Evolutionary conservation across 1,140 invertebrate species (phyloP).

Genomic region (Brachionus rotundiformis): DNA sequence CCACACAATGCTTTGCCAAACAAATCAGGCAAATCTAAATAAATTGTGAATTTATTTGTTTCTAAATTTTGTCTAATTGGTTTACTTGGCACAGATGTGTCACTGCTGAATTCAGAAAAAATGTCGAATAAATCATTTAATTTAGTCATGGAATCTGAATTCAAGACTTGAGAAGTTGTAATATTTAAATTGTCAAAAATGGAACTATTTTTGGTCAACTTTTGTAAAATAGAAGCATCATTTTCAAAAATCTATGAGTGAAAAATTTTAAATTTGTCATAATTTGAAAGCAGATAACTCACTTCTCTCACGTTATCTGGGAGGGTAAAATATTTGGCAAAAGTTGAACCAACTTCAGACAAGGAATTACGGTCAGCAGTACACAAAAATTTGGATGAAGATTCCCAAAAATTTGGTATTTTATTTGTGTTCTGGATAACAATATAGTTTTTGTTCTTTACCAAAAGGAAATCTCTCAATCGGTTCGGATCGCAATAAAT

Average conservation of each 20-base stretch:
- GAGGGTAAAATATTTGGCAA: constrained; percentile 38
- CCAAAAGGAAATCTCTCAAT: constrained; percentile 4
- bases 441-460: constrained; percentile 23
- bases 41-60: neutral
- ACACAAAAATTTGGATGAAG: constrained; percentile 47
- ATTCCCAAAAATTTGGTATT: constrained; percentile 34
- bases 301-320: constrained; percentile 31
- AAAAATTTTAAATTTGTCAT: neutral
- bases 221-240: constrained; percentile 37
- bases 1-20: constrained; percentile 48
- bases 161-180: constrained; percentile 25
- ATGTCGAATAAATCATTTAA: constrained; percentile 42
- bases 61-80: neutral
- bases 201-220: constrained; percentile 48
- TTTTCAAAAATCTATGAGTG: constrained; percentile 19
- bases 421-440: constrained; percentile 9
- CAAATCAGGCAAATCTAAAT: constrained; percentile 15
- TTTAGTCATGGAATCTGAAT: constrained; percentile 10
- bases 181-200: constrained; percentile 43
- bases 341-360: neutral
- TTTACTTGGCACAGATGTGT: neutral
- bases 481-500: constrained; percentile 29
- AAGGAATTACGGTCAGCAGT: neutral
- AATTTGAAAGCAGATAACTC: neutral
- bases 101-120: constrained; percentile 26